A percentile compares a stretch with the other conserved stretches of the same genome.
Conservation (phyloP, 2,797 vertebrate species). For the Chromis chromis region DNA sequence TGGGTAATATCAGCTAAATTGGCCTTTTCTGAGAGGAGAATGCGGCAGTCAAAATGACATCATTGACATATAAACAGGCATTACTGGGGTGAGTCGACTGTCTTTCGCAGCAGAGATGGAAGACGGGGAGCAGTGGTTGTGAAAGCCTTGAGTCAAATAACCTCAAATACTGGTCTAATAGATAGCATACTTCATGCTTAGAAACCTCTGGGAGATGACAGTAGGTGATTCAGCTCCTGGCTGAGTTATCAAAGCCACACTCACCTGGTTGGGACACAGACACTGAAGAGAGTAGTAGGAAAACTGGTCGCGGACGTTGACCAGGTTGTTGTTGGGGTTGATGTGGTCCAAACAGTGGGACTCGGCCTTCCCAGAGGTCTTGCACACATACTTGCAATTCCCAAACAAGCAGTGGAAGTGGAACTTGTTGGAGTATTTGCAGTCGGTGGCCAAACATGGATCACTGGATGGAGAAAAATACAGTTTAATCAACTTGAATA, state of each 20-base stretch:
- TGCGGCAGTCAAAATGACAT: slow-evolving; percentile 87
- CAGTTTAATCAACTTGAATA: slow-evolving; percentile 22
- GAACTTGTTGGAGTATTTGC: slow-evolving; percentile 99
- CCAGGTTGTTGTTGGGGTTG: slow-evolving; percentile 97
- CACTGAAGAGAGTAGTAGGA: slow-evolving; percentile 98
- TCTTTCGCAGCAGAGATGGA: slow-evolving; percentile 81
- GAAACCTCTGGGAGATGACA: slow-evolving; percentile 75
- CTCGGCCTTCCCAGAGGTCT: slow-evolving; percentile 98
- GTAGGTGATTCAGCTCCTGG: slow-evolving; percentile 67
- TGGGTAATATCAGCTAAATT: slow-evolving; percentile 87
- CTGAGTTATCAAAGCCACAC: slow-evolving; percentile 60
- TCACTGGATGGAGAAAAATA: slow-evolving; percentile 84
- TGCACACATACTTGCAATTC: slow-evolving; percentile 99
- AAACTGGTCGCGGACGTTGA: slow-evolving; percentile 99
- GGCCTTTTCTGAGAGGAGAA: slow-evolving; percentile 87
- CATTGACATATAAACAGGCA: slow-evolving; percentile 88
- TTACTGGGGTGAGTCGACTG: slow-evolving; percentile 85
- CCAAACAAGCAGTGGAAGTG: slow-evolving; percentile 99
- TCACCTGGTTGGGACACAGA: slow-evolving; percentile 99
- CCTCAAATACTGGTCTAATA: slow-evolving; percentile 83
- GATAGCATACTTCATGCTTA: slow-evolving; percentile 83
- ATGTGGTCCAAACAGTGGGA: slow-evolving; percentile 99
- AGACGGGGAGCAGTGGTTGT: slow-evolving; percentile 72
- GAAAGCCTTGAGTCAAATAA: slow-evolving; percentile 85
- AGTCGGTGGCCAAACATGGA: slow-evolving; percentile 97